phyloP scores from a whole-genome alignment of 1,140 invertebrate species.

The Sycophila sp. region DNA sequence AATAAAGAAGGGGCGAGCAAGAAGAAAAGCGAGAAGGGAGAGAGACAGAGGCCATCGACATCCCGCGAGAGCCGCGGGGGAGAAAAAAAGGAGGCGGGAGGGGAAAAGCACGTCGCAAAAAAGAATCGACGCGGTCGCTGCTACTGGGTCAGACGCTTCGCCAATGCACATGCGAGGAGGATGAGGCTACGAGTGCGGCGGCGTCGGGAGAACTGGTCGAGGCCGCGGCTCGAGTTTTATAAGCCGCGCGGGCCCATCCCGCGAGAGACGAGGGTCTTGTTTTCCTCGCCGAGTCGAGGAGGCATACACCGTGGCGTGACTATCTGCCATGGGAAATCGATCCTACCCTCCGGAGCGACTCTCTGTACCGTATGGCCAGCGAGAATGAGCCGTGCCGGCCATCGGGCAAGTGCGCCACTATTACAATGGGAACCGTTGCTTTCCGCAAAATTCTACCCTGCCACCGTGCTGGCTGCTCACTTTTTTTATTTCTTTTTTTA shows the following conservation, averaged over 20 bases:
- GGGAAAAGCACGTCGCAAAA: no score
- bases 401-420: background rate
- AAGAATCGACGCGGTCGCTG: no score
- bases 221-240: no score
- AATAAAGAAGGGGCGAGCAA: background rate
- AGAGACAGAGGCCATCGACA: background rate
- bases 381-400: background rate
- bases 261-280: constrained; percentile 9
- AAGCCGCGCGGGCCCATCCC: no score
- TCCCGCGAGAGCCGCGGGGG: background rate
- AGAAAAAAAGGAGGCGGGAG: no score
- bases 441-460: no score
- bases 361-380: background rate
- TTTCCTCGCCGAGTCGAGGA: background rate
- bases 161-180: background rate
- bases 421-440: constrained; percentile 1
- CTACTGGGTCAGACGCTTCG: background rate
- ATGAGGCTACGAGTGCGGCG: no score
- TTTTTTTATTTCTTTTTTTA: no score
- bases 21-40: background rate
- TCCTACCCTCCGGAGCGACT: constrained; percentile 1
- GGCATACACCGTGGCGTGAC: constrained; percentile 1
- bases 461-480: no score
- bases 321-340: constrained; percentile 24
- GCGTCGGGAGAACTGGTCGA: no score